Conservation (phyloP, 2,113 vertebrate genomes). For the Alces alces region DNA sequence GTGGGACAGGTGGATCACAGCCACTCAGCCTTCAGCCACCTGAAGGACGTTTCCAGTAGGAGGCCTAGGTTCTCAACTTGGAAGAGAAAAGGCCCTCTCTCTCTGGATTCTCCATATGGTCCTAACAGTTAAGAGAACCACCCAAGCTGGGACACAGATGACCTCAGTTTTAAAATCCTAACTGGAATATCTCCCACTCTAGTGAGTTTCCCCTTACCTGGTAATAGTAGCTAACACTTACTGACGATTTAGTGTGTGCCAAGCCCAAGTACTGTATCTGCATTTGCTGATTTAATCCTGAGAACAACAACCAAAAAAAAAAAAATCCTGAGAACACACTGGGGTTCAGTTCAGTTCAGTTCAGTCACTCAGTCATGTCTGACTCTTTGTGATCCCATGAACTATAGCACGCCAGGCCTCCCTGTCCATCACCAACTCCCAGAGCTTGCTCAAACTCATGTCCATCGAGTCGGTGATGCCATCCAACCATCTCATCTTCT, state of each 20-base stretch:
- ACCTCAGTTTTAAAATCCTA: background rate
- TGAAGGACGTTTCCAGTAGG: background rate
- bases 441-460: background rate
- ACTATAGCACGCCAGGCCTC: background rate
- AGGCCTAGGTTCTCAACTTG: background rate
- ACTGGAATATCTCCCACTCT: background rate
- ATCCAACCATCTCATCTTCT: background rate
- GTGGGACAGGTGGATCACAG: background rate
- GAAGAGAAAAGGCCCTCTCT: slow-evolving; percentile 13
- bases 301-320: background rate
- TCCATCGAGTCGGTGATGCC: background rate
- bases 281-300: background rate
- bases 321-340: background rate
- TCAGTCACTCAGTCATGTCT: background rate
- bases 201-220: background rate
- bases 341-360: background rate
- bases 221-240: background rate
- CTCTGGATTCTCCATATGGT: background rate
- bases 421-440: background rate
- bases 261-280: background rate
- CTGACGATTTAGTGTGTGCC: background rate
- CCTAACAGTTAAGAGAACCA: background rate
- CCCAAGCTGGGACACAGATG: background rate
- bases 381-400: background rate
- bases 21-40: background rate